Conservation (phyloP, 2,888 invertebrate species). For the Macrophya annulata region DNA sequence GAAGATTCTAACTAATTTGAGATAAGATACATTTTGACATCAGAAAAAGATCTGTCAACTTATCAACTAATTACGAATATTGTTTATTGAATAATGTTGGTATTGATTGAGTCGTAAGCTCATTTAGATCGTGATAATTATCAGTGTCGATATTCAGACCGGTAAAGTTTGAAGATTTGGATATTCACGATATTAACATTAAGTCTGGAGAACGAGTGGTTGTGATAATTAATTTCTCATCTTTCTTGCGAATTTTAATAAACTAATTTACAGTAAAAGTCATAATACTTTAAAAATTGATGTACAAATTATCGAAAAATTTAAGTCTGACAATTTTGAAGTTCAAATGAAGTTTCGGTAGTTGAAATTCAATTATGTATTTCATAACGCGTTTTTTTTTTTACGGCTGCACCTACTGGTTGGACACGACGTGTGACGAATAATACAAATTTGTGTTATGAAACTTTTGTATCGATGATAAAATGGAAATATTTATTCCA, state of each 20-base stretch:
- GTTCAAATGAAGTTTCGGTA: not conserved
- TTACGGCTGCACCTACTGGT: not conserved
- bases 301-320: not conserved
- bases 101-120: too few relatives aligned
- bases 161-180: not conserved
- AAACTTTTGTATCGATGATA: not conserved
- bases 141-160: not conserved
- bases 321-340: not conserved
- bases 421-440: not conserved
- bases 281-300: too few relatives aligned
- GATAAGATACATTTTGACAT: not conserved
- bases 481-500: not conserved
- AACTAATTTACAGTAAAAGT: too few relatives aligned
- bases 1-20: not conserved
- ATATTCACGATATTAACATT: not conserved
- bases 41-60: not conserved
- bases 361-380: not conserved
- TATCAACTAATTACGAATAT: not conserved
- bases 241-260: too few relatives aligned
- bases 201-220: not conserved
- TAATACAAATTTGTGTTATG: not conserved
- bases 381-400: not conserved
- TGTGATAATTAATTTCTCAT: not conserved
- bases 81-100: not conserved
- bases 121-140: too few relatives aligned